Evolutionary conservation across 2,888 invertebrate genomes (phyloP).

Genomic region (Bellardia bayeri): DNA sequence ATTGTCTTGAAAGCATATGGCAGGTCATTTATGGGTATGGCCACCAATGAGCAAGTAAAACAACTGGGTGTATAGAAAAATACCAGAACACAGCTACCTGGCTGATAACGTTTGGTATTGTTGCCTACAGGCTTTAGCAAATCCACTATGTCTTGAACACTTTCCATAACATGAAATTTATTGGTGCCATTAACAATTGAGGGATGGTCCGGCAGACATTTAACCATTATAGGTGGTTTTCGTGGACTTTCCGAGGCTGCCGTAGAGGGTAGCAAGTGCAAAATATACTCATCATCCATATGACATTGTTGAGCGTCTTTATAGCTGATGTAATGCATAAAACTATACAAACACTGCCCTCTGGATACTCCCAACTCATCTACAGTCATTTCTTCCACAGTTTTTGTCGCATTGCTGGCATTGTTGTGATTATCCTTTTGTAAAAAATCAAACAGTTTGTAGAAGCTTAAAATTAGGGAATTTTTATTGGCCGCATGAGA

Average conservation of each 20-base stretch:
- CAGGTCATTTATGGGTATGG: slow-evolving; percentile 95
- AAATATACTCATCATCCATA: slow-evolving; percentile 79
- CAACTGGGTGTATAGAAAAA: slow-evolving; percentile 96
- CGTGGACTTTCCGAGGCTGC: slow-evolving; percentile 65
- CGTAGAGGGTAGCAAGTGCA: slow-evolving; percentile 76
- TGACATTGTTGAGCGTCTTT: slow-evolving; percentile 77
- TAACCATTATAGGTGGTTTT: slow-evolving; percentile 81
- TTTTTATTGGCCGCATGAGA: slow-evolving; percentile 36
- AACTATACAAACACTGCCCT: slow-evolving; percentile 80
- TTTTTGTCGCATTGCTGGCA: slow-evolving; percentile 73
- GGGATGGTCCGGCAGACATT: slow-evolving; percentile 79
- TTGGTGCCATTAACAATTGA: slow-evolving; percentile 69
- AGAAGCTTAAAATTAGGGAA: slow-evolving; percentile 49
- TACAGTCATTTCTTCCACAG: slow-evolving; percentile 72
- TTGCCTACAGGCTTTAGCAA: slow-evolving; percentile 82
- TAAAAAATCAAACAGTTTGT: slow-evolving; percentile 68
- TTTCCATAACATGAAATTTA: slow-evolving; percentile 79
- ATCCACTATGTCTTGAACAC: slow-evolving; percentile 81
- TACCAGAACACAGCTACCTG: slow-evolving; percentile 90
- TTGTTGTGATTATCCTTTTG: slow-evolving; percentile 63
- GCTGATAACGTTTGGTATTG: slow-evolving; percentile 86
- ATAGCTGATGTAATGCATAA: slow-evolving; percentile 78
- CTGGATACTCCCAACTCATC: slow-evolving; percentile 76
- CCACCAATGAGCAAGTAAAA: slow-evolving; percentile 94
- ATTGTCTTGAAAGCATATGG: slow-evolving; percentile 94